Conservation (phyloP, 1,140 invertebrate genomes). For the Caerostris darwini region DNA sequence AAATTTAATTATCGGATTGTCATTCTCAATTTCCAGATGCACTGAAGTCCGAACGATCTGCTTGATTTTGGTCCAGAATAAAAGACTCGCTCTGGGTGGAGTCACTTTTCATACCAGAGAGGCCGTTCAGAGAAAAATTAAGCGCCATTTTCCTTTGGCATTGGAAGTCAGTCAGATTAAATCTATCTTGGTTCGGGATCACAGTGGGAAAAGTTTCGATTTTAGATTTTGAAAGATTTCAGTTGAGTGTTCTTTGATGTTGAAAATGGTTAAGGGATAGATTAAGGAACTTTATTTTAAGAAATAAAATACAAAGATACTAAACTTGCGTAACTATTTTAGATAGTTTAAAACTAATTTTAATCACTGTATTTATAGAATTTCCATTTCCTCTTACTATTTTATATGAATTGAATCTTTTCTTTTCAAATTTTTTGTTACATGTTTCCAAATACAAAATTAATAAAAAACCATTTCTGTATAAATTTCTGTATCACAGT, state of each 20-base stretch:
- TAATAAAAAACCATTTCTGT: no score
- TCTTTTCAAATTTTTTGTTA: no score
- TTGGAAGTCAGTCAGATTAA: not conserved
- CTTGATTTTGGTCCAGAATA: not conserved
- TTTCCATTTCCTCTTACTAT: no score
- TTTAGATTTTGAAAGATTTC: not conserved
- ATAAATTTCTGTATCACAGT: no score
- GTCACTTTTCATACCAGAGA: slow-evolving; percentile 2
- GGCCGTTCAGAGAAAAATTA: slow-evolving; percentile 1
- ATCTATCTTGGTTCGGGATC: not conserved
- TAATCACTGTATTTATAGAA: no score
- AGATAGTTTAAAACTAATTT: no score
- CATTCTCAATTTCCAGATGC: slow-evolving; percentile 57
- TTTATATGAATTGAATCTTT: no score
- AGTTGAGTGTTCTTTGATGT: not conserved
- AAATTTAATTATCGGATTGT: slow-evolving; percentile 71
- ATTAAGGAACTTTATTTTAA: no score
- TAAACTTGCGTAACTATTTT: no score
- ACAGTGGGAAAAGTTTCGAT: not conserved
- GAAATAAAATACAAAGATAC: no score
- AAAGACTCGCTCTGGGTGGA: slow-evolving; percentile 10
- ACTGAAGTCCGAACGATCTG: not conserved
- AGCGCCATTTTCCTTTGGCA: not conserved
- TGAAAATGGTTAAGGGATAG: not conserved
- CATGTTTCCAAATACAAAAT: no score